phyloP scores from a whole-genome alignment of 2,888 invertebrate species.

The Leucophenga maculata region DNA sequence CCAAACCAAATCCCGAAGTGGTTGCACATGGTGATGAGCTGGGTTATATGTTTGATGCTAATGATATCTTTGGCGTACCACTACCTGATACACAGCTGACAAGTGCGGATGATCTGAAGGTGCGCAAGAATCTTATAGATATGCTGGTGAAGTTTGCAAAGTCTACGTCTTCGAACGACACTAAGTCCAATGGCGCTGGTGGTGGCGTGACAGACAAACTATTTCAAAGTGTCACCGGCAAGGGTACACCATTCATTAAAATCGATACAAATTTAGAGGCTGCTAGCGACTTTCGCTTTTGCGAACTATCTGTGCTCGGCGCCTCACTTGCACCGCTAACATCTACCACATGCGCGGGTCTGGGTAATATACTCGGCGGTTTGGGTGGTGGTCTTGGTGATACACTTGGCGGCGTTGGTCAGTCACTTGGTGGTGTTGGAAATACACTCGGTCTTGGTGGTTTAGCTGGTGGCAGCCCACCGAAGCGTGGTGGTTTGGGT shows the following conservation, averaged over 20 bases:
- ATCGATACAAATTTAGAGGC: constrained; percentile 73
- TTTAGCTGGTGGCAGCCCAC: constrained; percentile 12
- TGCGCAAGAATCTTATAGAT: constrained; percentile 78
- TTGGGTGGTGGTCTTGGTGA: constrained; percentile 49
- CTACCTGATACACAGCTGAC: constrained; percentile 70
- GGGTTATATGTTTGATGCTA: constrained; percentile 80
- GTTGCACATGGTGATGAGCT: constrained; percentile 82
- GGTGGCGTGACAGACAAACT: constrained; percentile 45
- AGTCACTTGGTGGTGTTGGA: constrained; percentile 49
- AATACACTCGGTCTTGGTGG: constrained; percentile 36
- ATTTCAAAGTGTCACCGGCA: constrained; percentile 70
- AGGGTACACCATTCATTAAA: constrained; percentile 75
- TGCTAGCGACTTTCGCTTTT: constrained; percentile 72
- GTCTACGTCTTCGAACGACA: constrained; percentile 62
- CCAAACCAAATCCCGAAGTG: constrained; percentile 65
- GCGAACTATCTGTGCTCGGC: constrained; percentile 69
- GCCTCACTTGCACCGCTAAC: constrained; percentile 61
- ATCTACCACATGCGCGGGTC: constrained; percentile 62
- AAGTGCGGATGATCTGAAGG: constrained; percentile 76
- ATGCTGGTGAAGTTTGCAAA: constrained; percentile 80
- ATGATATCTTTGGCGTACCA: constrained; percentile 76
- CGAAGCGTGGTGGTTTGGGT: constrained; percentile 39
- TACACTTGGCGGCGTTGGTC: constrained; percentile 40
- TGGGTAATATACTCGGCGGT: constrained; percentile 55
- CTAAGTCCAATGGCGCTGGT: constrained; percentile 9